Conservation (phyloP, 2,113 vertebrate species). For the Toxostoma redivivum region DNA sequence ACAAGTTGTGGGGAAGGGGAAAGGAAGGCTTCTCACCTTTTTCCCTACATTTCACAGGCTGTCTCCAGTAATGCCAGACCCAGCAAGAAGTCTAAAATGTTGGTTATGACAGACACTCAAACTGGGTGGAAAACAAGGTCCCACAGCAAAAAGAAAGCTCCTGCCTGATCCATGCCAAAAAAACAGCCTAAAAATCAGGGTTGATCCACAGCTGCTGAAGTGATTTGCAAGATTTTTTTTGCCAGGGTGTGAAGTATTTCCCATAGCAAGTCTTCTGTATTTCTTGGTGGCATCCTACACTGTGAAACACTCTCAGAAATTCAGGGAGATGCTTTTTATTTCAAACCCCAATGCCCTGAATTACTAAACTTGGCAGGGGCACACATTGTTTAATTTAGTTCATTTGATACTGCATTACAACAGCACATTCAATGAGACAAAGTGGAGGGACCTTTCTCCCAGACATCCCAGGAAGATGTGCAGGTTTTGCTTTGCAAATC, state of each 20-base stretch:
- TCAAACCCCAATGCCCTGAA: fast-evolving
- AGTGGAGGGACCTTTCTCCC: not conserved
- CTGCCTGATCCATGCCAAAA: not conserved
- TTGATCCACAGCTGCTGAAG: not conserved
- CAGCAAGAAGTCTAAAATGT: not conserved
- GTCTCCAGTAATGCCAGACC: not conserved
- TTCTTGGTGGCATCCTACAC: not conserved
- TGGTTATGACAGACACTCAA: not conserved
- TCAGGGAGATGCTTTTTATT: not conserved
- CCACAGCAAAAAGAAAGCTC: not conserved
- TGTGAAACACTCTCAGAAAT: not conserved
- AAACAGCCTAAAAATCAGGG: not conserved
- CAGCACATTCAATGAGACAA: not conserved
- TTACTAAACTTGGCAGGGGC: fast-evolving
- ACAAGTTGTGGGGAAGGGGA: not conserved
- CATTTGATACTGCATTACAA: not conserved
- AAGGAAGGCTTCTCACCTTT: not conserved
- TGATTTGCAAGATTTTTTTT: not conserved
- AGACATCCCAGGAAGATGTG: not conserved
- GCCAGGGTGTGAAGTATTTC: not conserved
- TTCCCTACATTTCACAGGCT: not conserved
- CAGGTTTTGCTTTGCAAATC: not conserved
- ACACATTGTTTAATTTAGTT: not conserved
- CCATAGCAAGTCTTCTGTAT: not conserved
- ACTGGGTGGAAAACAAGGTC: not conserved